Base-by-base conservation (phyloP, 2,888 invertebrate genomes). In the Calameuta pallipes region DNA sequence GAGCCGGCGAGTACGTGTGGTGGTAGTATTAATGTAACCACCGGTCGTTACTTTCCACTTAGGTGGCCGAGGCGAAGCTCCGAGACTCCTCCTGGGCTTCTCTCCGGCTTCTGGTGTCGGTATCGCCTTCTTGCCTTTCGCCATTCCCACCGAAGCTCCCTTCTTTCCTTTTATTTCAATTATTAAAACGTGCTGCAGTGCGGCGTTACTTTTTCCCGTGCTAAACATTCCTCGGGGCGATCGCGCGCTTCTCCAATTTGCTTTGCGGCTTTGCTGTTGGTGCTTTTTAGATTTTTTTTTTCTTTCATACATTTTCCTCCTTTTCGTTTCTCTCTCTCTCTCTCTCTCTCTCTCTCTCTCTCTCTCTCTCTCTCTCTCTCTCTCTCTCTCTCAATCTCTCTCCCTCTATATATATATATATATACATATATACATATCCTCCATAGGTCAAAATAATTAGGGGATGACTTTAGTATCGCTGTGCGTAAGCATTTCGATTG, bases 131-230 rank as follows among this genome's bases (percentile, higher is more conserved):
- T 71, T 34, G 71, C 74, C 74, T 74, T 34, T 33, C 36, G 33
- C 74, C 74, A n/a, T 34, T 74, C 36, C 37, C 74, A 35, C 74
- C 71, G 71, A 34, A 35, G 74, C 37, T 35, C 34, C 37, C 68
- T 76, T 73, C 76, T 70, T 34, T 41, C 69, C 75, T 34, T 71
- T 82, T 82, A 82, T 82, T 82, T 82, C 82, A 82, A 82, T 82
- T 82, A 82, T 82, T 82, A 82, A 82, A 82, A 77, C 75, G 77
- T 77, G 75, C 81, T 75, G 80, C 80, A 73, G 31, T 70, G 81
- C 78, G 76, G 69, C 41, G 37, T 56, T 71, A 9, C 71, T 71
- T 71, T 71, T 71, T 33, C 73, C 73, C 75, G 56, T 37, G 75
- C 77, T 71, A 41, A 41, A n/a, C 37, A 73, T 70, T 68, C 11